Percentiles rank a stretch among this genome's conserved stretches.
These are phyloP conservation scores for Drosophila tropicalis DNA, from an alignment of 1,140 invertebrate species.

Conservation along the genomic window DNA sequence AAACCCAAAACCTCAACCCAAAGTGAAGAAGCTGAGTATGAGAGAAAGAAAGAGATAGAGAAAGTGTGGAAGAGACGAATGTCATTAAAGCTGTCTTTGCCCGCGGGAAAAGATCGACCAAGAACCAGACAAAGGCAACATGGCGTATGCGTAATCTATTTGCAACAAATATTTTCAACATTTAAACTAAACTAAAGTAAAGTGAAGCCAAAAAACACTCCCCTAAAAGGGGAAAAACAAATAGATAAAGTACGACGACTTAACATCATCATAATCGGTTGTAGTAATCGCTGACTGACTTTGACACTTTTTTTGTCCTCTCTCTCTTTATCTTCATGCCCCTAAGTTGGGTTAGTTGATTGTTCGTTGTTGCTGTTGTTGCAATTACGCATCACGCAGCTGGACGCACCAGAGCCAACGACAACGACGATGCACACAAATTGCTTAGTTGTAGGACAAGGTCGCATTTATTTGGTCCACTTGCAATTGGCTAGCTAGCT, in stretches of 20 bases:
- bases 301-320: conserved; percentile 40
- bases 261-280: conserved; percentile 1
- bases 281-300: conserved; percentile 28
- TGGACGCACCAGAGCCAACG: conserved; percentile 49
- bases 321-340: not conserved
- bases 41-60: conserved; percentile 16
- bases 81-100: conserved; percentile 48
- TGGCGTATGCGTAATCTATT: conserved; percentile 72
- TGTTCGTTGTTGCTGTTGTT: conserved; percentile 2
- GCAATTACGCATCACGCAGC: conserved; percentile 76
- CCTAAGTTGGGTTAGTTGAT: conserved; percentile 18
- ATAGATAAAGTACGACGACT: not conserved
- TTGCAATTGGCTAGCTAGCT: conserved; percentile 60
- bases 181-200: not conserved
- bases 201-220: too few species aligned
- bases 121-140: conserved; percentile 46
- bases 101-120: conserved; percentile 51
- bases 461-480: conserved; percentile 76
- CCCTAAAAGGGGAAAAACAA: not conserved
- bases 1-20: conserved; percentile 51
- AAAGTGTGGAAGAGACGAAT: conserved; percentile 28
- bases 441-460: conserved; percentile 75
- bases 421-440: conserved; percentile 42
- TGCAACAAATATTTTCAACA: conserved; percentile 32
- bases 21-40: conserved; percentile 17